These are phyloP conservation scores for Gnathonemus longibarbis DNA, from an alignment of 2,113 vertebrate genomes.

Conservation along the genomic window DNA sequence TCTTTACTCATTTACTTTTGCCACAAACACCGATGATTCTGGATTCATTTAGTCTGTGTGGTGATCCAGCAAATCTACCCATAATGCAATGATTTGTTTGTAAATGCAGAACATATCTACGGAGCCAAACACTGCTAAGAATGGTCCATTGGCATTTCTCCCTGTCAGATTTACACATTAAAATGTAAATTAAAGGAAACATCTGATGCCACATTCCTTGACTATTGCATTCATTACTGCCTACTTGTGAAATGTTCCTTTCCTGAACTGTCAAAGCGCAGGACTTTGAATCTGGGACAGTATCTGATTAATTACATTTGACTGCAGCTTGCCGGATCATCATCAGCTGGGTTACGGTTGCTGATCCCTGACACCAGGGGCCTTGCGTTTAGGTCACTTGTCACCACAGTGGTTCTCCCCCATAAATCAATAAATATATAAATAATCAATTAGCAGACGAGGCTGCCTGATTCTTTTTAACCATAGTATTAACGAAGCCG, in stretches of 20 bases:
- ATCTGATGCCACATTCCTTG: background rate
- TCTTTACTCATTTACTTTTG: background rate
- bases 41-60: background rate
- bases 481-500: background rate
- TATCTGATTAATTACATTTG: background rate
- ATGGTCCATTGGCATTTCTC: background rate
- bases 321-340: background rate
- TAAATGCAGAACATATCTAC: background rate
- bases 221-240: background rate
- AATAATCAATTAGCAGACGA: background rate
- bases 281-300: background rate
- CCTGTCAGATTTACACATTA: slow-evolving; percentile 2
- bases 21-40: background rate
- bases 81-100: background rate
- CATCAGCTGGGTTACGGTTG: no score
- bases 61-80: background rate
- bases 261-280: background rate
- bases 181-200: background rate
- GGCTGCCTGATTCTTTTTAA: background rate
- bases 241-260: background rate
- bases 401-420: background rate
- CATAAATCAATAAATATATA: background rate
- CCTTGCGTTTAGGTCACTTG: background rate
- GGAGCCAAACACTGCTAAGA: background rate
- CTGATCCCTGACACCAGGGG: background rate